A percentile compares a stretch with the other conserved stretches of the same genome.
Evolutionary conservation across 2,113 vertebrate species (phyloP).

Genomic region (Podarcis cretensis): DNA sequence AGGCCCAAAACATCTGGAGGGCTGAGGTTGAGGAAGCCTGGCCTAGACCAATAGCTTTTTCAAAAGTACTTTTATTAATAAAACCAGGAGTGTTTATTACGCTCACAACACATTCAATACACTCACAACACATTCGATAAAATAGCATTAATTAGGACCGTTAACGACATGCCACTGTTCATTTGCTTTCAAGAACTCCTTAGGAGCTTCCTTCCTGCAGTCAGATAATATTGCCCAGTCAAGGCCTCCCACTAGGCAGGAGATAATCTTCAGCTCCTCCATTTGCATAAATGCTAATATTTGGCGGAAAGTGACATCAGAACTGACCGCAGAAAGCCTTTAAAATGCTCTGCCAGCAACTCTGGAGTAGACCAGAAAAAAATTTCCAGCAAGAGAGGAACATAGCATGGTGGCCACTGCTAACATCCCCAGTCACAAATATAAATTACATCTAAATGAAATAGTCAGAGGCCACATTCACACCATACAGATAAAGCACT

Average conservation of each 20-base stretch:
- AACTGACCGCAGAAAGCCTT: neutral
- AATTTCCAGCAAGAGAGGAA: neutral
- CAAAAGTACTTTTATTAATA: neutral
- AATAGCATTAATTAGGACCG: constrained; percentile 3
- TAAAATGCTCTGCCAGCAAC: neutral
- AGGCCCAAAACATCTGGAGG: no score
- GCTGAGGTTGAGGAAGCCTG: no score
- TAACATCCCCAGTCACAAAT: neutral
- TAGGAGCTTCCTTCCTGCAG: neutral
- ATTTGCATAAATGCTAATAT: neutral
- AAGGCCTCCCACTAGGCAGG: neutral
- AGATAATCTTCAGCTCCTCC: neutral
- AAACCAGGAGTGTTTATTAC: neutral
- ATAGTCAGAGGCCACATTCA: no score
- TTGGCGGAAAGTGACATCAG: neutral
- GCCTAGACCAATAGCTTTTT: neutral
- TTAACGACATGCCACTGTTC: neutral
- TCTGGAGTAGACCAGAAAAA: neutral
- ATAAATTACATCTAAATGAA: constrained; percentile 24
- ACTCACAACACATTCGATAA: neutral
- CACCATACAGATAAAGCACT: no score
- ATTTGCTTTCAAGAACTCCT: neutral
- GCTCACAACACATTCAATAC: neutral
- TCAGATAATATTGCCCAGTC: neutral
- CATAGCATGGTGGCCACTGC: neutral